Base-by-base conservation (phyloP, 2,888 invertebrate genomes). In the Blera fallax region DNA sequence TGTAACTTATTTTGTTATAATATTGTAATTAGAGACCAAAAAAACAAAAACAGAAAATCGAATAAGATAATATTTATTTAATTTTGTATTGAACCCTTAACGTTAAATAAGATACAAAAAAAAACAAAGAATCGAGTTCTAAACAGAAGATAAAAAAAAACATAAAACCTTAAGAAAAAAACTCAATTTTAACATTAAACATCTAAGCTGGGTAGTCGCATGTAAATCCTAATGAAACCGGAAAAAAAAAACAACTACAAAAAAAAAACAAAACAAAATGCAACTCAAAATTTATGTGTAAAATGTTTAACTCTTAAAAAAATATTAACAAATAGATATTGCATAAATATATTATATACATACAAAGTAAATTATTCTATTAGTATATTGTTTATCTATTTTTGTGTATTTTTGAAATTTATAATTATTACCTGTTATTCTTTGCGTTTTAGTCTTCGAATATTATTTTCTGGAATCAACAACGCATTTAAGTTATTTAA, bases 191-290 rank as follows among this genome's bases (percentile, higher is more conserved):
- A 87, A 84, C 84, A 84, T 87, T 87, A 85, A 90, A 90, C 90
- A 92, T 91, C 90, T 92, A 91, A 91, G 91, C 91, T 92, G 92
- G 92, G 92, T 92, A 92, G 92, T 92, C 92, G 92, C 92, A 92
- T 92, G 91, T 92, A 92, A 92, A 92, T 91, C 91, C 91, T 82
- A 82, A 80, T 87, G 87, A 89, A 73, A 81, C 78, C 62, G 62
- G 77, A 83, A 82, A 73, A 43, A 69, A 73, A 87, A 78, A 77
- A 78, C 72, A 77, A 84, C 87, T 87, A 76, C 87, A 88, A 88
- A 85, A 76, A 43, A 64, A 54, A 65, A 64, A 43, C 62, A 67
- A 40, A 69, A 54, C 34, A 82, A 76, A 84, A 77, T 62, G 70
- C 65, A 83, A 83, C 83, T 76, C 48, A 82, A 48, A 83, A 73